Percentiles rank a stretch among this genome's conserved stretches.
Conservation (phyloP, 1,140 invertebrate genomes). For the Hyles euphorbiae region DNA sequence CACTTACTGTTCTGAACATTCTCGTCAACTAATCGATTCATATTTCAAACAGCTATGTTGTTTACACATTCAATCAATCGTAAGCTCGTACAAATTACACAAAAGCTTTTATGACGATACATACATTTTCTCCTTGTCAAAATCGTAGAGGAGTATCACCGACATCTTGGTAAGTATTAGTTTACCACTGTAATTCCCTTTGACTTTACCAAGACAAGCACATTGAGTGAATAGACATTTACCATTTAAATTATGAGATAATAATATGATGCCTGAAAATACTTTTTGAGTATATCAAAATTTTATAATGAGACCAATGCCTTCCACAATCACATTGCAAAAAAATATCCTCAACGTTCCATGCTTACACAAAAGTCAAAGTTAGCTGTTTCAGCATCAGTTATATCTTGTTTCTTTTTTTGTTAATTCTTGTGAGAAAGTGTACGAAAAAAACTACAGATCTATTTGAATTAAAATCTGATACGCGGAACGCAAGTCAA, state of each 20-base stretch:
- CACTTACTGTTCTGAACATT: conserved; percentile 58
- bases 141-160: conserved; percentile 67
- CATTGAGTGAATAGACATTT: conserved; percentile 34
- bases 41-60: conserved; percentile 58
- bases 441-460: no score
- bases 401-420: not conserved
- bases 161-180: conserved; percentile 69
- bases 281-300: conserved; percentile 48
- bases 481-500: no score
- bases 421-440: not conserved
- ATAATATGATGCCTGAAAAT: conserved; percentile 46
- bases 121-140: conserved; percentile 67
- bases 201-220: conserved; percentile 30
- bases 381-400: not conserved
- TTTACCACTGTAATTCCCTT: conserved; percentile 33
- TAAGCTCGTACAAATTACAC: conserved; percentile 54
- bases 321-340: conserved; percentile 72
- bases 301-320: conserved; percentile 47
- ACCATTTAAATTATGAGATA: conserved; percentile 30
- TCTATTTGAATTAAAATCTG: no score
- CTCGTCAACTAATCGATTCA: conserved; percentile 62
- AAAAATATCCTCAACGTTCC: conserved; percentile 29
- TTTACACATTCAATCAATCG: conserved; percentile 63
- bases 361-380: not conserved
- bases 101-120: conserved; percentile 52